phyloP scores from a whole-genome alignment of 2,797 vertebrate species.

The Hylomyscus alleni region DNA sequence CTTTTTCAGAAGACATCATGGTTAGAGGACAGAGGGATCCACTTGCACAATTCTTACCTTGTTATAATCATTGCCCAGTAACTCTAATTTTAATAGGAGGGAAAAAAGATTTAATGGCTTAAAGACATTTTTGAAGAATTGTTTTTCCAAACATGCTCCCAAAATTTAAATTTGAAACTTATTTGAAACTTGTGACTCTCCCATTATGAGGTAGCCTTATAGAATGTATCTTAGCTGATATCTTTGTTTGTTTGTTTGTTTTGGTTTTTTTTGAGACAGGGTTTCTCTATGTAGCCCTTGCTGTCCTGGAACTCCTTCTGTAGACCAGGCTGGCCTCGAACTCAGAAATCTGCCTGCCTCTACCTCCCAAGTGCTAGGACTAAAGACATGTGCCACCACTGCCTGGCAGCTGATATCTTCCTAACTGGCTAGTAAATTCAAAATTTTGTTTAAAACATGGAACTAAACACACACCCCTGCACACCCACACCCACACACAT shows the following conservation, averaged over 20 bases:
- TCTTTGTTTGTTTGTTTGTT: not conserved
- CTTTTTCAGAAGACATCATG: not conserved
- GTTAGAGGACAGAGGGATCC: not conserved
- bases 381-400: too few relatives aligned
- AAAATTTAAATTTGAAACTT: constrained; percentile 30
- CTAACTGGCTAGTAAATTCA: not conserved
- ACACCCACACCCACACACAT: not conserved
- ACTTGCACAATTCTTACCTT: not conserved
- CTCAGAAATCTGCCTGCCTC: too few relatives aligned
- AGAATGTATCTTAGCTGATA: not conserved
- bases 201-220: not conserved
- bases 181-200: not conserved
- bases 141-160: not conserved
- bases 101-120: not conserved
- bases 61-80: not conserved
- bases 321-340: too few relatives aligned
- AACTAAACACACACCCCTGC: not conserved
- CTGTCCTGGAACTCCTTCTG: too few relatives aligned
- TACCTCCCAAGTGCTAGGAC: too few relatives aligned
- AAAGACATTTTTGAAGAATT: not conserved
- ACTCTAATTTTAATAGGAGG: constrained; percentile 22
- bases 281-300: too few relatives aligned
- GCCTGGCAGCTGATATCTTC: not conserved
- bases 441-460: not conserved
- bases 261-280: too few relatives aligned